phyloP scores from a whole-genome alignment of 92 coral and sea anemone species.

The Epizoanthus scotinus region DNA sequence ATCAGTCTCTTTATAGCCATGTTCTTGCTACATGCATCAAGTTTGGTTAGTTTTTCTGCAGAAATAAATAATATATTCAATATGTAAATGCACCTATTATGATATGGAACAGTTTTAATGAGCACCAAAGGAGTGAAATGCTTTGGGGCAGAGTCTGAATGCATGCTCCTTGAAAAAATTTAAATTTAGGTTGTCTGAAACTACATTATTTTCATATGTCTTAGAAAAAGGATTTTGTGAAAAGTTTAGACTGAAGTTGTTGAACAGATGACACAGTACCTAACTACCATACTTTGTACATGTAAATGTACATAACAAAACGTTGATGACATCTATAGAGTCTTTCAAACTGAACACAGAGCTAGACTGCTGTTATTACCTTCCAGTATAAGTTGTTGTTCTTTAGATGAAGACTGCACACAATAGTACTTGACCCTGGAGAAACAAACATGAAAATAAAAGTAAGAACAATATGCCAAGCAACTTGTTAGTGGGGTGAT shows the following conservation, averaged over 20 bases:
- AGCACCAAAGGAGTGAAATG: too few relatives aligned
- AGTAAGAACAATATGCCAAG: background rate
- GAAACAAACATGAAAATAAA: background rate
- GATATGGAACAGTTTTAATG: background rate
- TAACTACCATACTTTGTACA: too few relatives aligned
- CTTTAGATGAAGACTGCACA: slow-evolving; percentile 63
- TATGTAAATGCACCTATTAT: background rate
- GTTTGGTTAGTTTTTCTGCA: slow-evolving; percentile 70
- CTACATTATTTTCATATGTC: too few relatives aligned
- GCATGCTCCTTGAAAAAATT: too few relatives aligned
- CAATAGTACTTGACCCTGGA: slow-evolving; percentile 69
- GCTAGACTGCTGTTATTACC: slow-evolving; percentile 47
- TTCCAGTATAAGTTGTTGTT: slow-evolving; percentile 77
- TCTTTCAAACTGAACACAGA: too few relatives aligned
- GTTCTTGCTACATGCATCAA: slow-evolving; percentile 87
- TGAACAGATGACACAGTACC: too few relatives aligned
- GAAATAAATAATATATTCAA: background rate
- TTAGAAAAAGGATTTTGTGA: too few relatives aligned
- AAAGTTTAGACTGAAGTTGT: too few relatives aligned
- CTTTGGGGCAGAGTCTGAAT: too few relatives aligned
- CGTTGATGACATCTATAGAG: too few relatives aligned
- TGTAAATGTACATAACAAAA: background rate
- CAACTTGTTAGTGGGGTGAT: too few relatives aligned
- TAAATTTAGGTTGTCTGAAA: too few relatives aligned
- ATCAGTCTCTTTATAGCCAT: slow-evolving; percentile 73